phyloP scores from a whole-genome alignment of 2,888 invertebrate genomes.

The Oasisia sp. region DNA sequence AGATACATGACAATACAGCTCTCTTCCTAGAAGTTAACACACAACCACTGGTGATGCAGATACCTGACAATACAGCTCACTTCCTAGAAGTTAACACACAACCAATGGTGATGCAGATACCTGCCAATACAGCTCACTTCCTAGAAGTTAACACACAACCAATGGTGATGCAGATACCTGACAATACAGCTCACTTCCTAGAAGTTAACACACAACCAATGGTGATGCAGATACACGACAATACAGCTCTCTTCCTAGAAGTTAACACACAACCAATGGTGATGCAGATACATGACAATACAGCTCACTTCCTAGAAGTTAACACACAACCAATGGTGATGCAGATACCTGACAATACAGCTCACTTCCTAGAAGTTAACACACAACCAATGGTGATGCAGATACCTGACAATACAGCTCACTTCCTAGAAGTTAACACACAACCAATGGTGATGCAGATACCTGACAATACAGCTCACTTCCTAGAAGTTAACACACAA shows the following conservation, averaged over 20 bases:
- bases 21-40: too few relatives aligned
- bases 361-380: too few relatives aligned
- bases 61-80: background rate
- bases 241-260: background rate
- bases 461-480: background rate
- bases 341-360: too few relatives aligned
- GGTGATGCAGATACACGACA: background rate
- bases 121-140: conserved; percentile 4
- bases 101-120: background rate
- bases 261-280: background rate
- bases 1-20: too few relatives aligned
- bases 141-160: background rate
- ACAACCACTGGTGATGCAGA: background rate
- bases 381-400: too few relatives aligned
- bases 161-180: too few relatives aligned
- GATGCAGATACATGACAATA: conserved; percentile 7
- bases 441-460: background rate
- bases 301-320: background rate
- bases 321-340: too few relatives aligned
- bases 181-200: too few relatives aligned
- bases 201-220: too few relatives aligned
- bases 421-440: background rate
- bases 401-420: conserved; percentile 8
- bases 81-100: background rate
- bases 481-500: background rate